Evolutionary conservation across 2,797 vertebrate species (phyloP).

Genomic region (Smutsia temminckii): DNA sequence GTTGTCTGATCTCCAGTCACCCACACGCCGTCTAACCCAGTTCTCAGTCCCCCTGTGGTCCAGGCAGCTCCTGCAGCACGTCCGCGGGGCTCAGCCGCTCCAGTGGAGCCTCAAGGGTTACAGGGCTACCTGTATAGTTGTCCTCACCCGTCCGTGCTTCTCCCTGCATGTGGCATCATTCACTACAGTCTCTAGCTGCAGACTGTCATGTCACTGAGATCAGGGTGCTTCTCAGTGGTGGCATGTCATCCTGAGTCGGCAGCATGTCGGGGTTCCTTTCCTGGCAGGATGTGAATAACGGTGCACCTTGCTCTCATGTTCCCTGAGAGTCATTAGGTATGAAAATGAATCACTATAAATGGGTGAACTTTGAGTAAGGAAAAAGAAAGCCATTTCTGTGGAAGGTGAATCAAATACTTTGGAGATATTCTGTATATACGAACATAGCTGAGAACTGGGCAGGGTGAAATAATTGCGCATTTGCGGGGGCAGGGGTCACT

Average conservation of each 20-base stretch:
- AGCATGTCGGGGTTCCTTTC: neutral
- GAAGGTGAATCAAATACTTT: neutral
- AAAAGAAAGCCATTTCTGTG: neutral
- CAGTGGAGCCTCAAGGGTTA: accelerated
- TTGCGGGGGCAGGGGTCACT: neutral
- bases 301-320: too few relatives aligned
- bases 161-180: accelerated
- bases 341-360: too few relatives aligned
- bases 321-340: neutral
- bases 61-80: accelerated
- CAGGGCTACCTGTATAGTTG: accelerated
- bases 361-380: neutral
- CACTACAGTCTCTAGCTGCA: too few relatives aligned
- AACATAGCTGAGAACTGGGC: accelerated
- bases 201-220: neutral
- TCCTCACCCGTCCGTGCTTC: neutral
- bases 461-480: neutral
- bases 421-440: too few relatives aligned
- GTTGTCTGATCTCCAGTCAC: neutral
- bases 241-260: accelerated
- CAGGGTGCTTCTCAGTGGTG: accelerated
- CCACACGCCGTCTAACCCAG: accelerated
- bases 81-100: accelerated
- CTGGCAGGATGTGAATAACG: accelerated
- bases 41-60: neutral